Percentiles rank a stretch among this genome's conserved stretches.
Conservation (phyloP, 2,113 vertebrate species). For the Antigone vipio region DNA sequence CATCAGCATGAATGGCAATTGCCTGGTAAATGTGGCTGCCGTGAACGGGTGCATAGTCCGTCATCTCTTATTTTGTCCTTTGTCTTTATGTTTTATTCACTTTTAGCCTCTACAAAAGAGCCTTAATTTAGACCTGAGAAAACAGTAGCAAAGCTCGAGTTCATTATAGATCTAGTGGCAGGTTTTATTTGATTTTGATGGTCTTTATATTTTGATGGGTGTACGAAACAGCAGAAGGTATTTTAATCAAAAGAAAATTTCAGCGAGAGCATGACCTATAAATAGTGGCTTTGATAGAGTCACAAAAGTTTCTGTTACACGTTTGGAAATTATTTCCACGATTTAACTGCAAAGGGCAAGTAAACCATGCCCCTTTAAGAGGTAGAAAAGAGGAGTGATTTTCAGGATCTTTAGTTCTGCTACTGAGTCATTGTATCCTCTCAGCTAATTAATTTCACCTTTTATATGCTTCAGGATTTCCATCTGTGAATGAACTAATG, state of each 20-base stretch:
- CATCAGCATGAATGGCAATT: conserved; percentile 1
- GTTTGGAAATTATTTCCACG: background rate
- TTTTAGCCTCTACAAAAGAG: background rate
- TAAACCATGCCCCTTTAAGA: background rate
- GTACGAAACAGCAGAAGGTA: background rate
- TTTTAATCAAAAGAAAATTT: conserved; percentile 36
- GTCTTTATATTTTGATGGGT: conserved; percentile 14
- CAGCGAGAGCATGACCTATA: background rate
- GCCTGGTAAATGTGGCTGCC: background rate
- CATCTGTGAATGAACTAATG: conserved; percentile 43
- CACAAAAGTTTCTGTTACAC: background rate
- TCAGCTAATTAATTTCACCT: conserved; percentile 17
- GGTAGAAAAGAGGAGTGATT: background rate
- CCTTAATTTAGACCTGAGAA: conserved; percentile 6
- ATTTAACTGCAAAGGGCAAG: conserved; percentile 21
- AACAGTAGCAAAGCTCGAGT: background rate
- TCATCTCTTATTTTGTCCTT: conserved; percentile 8
- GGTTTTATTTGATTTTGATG: conserved; percentile 20
- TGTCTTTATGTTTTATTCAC: conserved; percentile 43
- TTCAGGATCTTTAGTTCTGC: conserved; percentile 22
- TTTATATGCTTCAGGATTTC: conserved; percentile 31
- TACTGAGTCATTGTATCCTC: conserved; percentile 11
- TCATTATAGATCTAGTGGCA: background rate
- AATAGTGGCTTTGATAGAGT: conserved; percentile 2
- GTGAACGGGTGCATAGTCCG: background rate